Base-by-base conservation (phyloP, 2,113 vertebrate species). In the Sylvilagus bachmani region DNA sequence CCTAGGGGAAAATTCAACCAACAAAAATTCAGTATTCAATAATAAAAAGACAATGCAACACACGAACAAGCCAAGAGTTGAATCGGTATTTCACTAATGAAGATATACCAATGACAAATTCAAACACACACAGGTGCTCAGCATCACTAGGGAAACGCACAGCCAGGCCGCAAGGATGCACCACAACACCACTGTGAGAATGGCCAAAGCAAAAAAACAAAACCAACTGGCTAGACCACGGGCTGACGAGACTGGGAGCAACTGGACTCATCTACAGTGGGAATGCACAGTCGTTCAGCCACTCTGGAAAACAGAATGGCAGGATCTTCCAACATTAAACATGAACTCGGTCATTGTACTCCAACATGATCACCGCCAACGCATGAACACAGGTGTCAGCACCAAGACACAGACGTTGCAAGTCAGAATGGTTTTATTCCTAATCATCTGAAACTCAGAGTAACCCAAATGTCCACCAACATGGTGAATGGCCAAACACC, bases 241-340 rank as follows among this genome's bases (percentile, higher is more conserved):
- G 25, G 38, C 64, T 55, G 73, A 24, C 49, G 44, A 80, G 44
- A 5, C 11, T 9, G n/a, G 81, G 22, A 64, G 29, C 4, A 11
- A 67, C 5, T 4, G 31, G 78, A 13, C 66, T 22, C 29, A 38
- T 5, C 1, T 0, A 1, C 22, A 7, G 2, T 9, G 29, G 74
- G 67, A 24, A 29, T 0, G 64, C 38, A 51, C 16, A 27, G 38
- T 67, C 44, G 44, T 44, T 44, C 44, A 44, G 44, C 44, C 49
- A 16, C 24, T 29, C 70, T 69, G 61, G 33, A 8, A 49, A 36
- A 44, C 70, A 5, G 3, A 0, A 33, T 14, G 71, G 53, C 62
- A 5, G 19, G 4, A 6, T 36, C 58, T 38, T 51, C 49, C 58
- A 10, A 61, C 61, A 69, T 22, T 17, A 53, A 38, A 55, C 13